Evolutionary conservation across 2,888 invertebrate genomes (phyloP), one percentile per base, ranked within the genome.

Genomic region (Tolmerus cingulatus): DNA sequence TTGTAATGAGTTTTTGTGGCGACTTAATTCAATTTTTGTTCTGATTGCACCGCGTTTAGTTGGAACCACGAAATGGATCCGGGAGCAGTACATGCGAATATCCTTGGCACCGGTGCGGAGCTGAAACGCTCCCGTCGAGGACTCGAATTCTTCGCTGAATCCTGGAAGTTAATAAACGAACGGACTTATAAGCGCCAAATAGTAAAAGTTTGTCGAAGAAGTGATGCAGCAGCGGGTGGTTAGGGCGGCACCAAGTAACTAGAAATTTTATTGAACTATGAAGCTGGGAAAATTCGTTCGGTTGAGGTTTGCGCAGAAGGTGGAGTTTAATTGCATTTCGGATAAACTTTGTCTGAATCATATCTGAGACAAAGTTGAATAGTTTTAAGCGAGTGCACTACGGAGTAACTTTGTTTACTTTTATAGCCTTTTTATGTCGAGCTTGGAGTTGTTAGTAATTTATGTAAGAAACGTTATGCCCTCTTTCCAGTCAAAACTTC

Each of bases 1-100:
- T 88, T 88, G 88, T 88, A 88, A 88, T 88, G 88, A 88, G 87
- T 88, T 88, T 88, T 85, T 88, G 87, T 87, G 87, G 88, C 78
- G 85, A 87, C 88, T 88, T 88, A 88, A 88, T 88, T 88, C 85
- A 88, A 88, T 88, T 88, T 88, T 85, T 84, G 88, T 74, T 85
- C 87, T 87, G 85, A 88, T 88, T 88, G 78, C 85, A 85, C 27
- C 55, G 55, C 23, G 14, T 51, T 81, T 27, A 19, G 66, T 51
- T 51, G 51, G 30, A 81, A 55, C 51, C 81, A 46, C 51, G 55
- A 81, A 81, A 81, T 81, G 51, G 81, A 81, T 81, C 23, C 4
- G 66, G 14, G 4, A 66, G 23, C 66, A 66, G 12, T 66, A 81
- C 55, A 51, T 23, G 27, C 14, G 79, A 8, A 51, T 30, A 27